Evolutionary conservation across 2,797 vertebrate genomes (phyloP).

Genomic region (Lepidocolaptes lacrymiger): DNA sequence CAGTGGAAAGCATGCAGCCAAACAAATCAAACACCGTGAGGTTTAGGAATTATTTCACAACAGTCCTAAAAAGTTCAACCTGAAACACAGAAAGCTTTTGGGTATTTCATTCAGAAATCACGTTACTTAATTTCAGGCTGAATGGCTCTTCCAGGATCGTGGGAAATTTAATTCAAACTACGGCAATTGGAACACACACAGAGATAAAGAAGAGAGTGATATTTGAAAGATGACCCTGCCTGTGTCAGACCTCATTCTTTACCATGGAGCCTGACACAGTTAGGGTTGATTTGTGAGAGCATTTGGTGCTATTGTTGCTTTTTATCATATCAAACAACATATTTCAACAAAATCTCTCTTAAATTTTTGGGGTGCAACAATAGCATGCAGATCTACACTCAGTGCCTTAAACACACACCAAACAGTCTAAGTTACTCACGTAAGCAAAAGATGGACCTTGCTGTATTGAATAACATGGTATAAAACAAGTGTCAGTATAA

Average conservation of each 20-base stretch:
- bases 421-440: constrained; percentile 84
- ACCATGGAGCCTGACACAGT: neutral
- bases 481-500: constrained; percentile 78
- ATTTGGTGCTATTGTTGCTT: constrained; percentile 55
- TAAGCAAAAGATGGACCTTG: constrained; percentile 85
- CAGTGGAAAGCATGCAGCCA: constrained; percentile 53
- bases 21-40: constrained; percentile 34
- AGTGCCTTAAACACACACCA: constrained; percentile 77
- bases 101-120: neutral
- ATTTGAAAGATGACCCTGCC: neutral
- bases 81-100: constrained; percentile 16
- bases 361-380: constrained; percentile 70
- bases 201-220: neutral
- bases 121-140: constrained; percentile 10
- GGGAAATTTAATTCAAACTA: constrained; percentile 35
- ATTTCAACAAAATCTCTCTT: constrained; percentile 35
- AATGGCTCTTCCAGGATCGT: constrained; percentile 58
- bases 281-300: constrained; percentile 19
- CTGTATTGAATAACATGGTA: constrained; percentile 80
- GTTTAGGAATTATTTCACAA: constrained; percentile 59
- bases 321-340: constrained; percentile 27
- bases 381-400: constrained; percentile 82
- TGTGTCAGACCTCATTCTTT: constrained; percentile 26
- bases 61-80: constrained; percentile 63
- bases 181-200: constrained; percentile 1